Percentiles rank a stretch among this genome's conserved stretches.
Evolutionary conservation across 2,797 vertebrate species (phyloP).

Genomic region (Sebastes itinus): DNA sequence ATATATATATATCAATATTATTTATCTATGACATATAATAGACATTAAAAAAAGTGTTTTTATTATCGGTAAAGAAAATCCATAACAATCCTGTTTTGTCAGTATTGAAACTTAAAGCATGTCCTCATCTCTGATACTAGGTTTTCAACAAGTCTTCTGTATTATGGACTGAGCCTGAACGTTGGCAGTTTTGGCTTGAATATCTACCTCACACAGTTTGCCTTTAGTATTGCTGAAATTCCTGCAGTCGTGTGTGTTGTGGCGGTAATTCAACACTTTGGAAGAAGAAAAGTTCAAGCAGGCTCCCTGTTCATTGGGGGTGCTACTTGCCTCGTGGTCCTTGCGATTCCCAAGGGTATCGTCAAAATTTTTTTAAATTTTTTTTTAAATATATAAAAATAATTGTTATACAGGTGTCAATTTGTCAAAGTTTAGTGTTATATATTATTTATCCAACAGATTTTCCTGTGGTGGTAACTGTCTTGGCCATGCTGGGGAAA

Average conservation of each 20-base stretch:
- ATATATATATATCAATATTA: too few species aligned
- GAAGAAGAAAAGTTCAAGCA: conserved; percentile 78
- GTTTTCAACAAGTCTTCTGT: too few species aligned
- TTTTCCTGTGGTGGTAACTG: conserved; percentile 66
- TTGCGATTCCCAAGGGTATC: conserved; percentile 81
- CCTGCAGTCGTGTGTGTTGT: conserved; percentile 63
- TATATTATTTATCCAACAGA: conserved; percentile 64
- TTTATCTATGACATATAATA: too few species aligned
- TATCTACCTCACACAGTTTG: too few species aligned
- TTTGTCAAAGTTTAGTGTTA: not conserved
- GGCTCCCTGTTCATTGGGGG: conserved; percentile 53
- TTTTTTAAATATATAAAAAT: not conserved
- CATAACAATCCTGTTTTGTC: conserved; percentile 63
- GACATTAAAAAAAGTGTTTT: too few species aligned
- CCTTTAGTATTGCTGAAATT: too few species aligned
- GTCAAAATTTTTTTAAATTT: not conserved
- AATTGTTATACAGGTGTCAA: not conserved
- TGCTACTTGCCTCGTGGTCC: conserved; percentile 22
- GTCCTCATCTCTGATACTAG: conserved; percentile 72
- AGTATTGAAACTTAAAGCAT: too few species aligned
- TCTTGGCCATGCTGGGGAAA: conserved; percentile 82
- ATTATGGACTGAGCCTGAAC: too few species aligned
- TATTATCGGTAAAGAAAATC: not conserved
- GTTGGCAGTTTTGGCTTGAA: too few species aligned
- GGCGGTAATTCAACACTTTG: conserved; percentile 74